Evolutionary conservation across 2,888 invertebrate species (phyloP), one percentile per base, ranked within the genome.

Genomic region (Clistopyga incitator): DNA sequence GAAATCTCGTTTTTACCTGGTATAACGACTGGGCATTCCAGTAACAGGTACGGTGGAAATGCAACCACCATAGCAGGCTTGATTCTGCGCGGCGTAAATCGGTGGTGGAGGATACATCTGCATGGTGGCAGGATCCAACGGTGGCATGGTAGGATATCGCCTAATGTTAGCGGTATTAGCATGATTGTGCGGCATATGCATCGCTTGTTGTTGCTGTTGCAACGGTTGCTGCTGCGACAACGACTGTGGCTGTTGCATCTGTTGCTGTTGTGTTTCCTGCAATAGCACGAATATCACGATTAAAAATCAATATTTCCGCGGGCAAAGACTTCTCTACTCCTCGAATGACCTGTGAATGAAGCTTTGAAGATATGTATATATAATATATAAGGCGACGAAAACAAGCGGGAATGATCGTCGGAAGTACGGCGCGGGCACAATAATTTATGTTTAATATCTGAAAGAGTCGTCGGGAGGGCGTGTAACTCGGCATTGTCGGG

Each of bases 51-150:
- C 88, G 15, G 92, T 89, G 52, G 64, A 42, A 11, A 93, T 90
- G 85, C 93, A 93, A 20, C 92, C 89, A 18, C 92, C 89, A 70
- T 91, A 93, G 77, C 93, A 93, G 0, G 92, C 88, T 81, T 91
- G 88, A 82, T 91, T 92, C 71, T 91, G 91, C 54, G 92, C 86
- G 74, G 92, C 89, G 70, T 92, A 91, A 77, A 92, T 89, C n/a
- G 86, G 92, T 29, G 93, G 92, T 52, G 91, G 88, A 52, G 92
- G 89, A 85, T 91, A 93, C 90, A 93, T 91, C 84, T 89, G 91
- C 88, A 93, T 91, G 75, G 90, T 92, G n/a, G 88, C 52, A 8
- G 90, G 90, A 75, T 93, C 92, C 85, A 92, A 70, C n/a, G 90
- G 90, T 25, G 89, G 87, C 64, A 92, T 90, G 38, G 88, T 87